phyloP scores from a whole-genome alignment of 2,797 vertebrate genomes.

The Scolopax rusticola region DNA sequence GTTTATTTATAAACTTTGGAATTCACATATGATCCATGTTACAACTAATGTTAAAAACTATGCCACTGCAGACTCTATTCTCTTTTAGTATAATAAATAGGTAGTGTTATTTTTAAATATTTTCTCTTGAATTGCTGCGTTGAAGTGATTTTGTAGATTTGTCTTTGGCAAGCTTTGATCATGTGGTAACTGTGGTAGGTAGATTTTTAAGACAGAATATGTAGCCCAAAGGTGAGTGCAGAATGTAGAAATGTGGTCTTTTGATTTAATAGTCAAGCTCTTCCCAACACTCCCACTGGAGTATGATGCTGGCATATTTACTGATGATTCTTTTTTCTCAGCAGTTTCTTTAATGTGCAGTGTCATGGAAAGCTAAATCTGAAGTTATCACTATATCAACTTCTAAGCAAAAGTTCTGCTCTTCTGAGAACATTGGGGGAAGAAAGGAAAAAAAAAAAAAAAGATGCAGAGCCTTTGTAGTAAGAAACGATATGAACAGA shows the following conservation, averaged over 20 bases:
- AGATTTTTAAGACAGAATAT: neutral
- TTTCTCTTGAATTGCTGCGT: neutral
- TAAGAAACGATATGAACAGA: neutral
- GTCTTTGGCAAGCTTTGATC: neutral
- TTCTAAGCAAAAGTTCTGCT: neutral
- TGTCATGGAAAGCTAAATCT: neutral
- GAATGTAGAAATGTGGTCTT: neutral
- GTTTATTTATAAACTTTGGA: neutral
- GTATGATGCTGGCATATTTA: neutral
- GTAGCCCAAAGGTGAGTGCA: neutral
- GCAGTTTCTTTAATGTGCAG: neutral
- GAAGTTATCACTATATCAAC: neutral
- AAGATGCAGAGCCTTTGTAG: neutral
- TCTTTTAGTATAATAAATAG: neutral
- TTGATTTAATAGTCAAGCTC: neutral
- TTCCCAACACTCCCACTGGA: neutral
- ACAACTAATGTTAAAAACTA: neutral
- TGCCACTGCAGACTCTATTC: neutral
- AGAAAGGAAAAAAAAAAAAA: rapidly evolving
- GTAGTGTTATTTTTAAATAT: neutral
- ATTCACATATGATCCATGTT: neutral
- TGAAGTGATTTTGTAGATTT: neutral
- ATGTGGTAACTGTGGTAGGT: neutral
- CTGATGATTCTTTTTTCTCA: neutral
- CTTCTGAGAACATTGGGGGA: neutral